Evolutionary conservation across 2,888 invertebrate species (phyloP).

Genomic region (Anticlea derivata): DNA sequence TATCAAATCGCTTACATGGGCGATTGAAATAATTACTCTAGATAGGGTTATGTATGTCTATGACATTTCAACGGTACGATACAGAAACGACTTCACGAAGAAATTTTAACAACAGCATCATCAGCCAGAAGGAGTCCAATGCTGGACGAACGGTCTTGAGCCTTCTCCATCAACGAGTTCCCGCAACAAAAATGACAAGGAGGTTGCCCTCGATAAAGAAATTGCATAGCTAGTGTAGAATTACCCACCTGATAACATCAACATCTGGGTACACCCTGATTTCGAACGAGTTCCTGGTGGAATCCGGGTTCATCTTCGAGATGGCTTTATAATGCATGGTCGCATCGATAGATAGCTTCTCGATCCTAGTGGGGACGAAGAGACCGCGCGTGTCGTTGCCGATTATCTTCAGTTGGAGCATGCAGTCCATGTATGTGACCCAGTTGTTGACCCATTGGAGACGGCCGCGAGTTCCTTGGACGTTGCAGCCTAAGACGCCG

Average conservation of each 20-base stretch:
- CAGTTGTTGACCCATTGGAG: constrained; percentile 92
- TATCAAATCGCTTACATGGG: no score
- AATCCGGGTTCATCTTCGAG: constrained; percentile 73
- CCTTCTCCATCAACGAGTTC: no score
- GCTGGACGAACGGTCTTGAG: no score
- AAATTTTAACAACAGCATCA: no score
- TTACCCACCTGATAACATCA: constrained; percentile 77
- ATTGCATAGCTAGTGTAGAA: background rate
- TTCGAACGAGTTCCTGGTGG: constrained; percentile 71
- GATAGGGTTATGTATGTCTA: no score
- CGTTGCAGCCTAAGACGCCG: constrained; percentile 81
- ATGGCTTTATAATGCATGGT: constrained; percentile 82
- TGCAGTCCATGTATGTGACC: constrained; percentile 94
- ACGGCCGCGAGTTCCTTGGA: constrained; percentile 77
- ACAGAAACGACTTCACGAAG: no score
- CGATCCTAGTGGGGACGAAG: constrained; percentile 90
- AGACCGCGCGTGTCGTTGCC: constrained; percentile 87
- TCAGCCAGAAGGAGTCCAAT: no score
- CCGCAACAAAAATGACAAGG: no score
- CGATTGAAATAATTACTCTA: no score
- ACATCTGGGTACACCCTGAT: constrained; percentile 75
- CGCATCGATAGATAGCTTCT: constrained; percentile 87
- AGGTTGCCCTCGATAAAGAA: no score
- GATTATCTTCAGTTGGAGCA: constrained; percentile 92
- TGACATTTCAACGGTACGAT: no score